Evolutionary conservation across 2,797 vertebrate genomes (phyloP).

Genomic region (Hirundo rustica): DNA sequence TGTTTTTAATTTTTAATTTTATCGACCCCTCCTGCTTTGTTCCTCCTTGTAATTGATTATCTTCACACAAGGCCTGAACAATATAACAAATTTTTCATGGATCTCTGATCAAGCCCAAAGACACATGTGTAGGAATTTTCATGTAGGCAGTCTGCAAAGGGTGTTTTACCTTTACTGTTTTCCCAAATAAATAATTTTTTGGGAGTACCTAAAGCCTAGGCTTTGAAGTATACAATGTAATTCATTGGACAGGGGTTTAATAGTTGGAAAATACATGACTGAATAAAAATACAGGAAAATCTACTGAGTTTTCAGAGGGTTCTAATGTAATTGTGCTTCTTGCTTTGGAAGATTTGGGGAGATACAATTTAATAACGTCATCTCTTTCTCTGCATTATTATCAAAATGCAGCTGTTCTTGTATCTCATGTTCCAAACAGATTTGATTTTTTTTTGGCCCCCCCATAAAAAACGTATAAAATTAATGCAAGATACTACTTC

Average conservation of each 20-base stretch:
- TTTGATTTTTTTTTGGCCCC: neutral
- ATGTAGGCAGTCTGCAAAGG: neutral
- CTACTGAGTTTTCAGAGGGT: neutral
- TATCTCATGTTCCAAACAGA: neutral
- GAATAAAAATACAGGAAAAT: neutral
- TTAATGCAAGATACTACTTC: neutral
- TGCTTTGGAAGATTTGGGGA: neutral
- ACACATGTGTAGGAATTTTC: neutral
- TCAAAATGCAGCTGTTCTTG: neutral
- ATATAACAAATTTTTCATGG: neutral
- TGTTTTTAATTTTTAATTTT: neutral
- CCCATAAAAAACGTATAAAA: fast-evolving
- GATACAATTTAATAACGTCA: neutral
- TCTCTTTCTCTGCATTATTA: neutral
- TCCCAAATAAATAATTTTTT: neutral
- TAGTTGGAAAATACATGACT: neutral
- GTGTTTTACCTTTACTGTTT: neutral
- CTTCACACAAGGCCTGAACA: neutral
- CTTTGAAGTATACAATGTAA: neutral
- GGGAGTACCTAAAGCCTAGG: neutral
- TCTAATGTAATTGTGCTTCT: neutral
- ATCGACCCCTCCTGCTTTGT: neutral
- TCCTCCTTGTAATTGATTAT: neutral
- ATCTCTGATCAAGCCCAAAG: neutral
- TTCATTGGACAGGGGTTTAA: neutral